A percentile compares a stretch with the other conserved stretches of the same genome.
These are phyloP conservation scores for Platypus cylindrus DNA, from an alignment of 2,888 invertebrate species.

Conservation along the genomic window DNA sequence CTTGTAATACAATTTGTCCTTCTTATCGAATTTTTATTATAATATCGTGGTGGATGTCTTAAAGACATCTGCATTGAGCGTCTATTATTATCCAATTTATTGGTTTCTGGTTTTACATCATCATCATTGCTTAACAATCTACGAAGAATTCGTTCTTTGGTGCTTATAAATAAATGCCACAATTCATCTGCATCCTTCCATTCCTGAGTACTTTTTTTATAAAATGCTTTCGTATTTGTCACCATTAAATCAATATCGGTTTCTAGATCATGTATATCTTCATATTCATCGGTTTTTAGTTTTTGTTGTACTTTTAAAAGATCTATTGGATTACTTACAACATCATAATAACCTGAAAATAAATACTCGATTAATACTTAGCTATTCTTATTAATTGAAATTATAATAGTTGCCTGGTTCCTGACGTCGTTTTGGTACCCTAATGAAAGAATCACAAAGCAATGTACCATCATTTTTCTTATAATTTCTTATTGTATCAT, in stretches of 20 bases:
- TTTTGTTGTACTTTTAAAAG: conserved; percentile 91
- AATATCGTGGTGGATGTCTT: no score
- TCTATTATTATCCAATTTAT: conserved; percentile 1
- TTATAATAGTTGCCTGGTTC: conserved; percentile 49
- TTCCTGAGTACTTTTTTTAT: conserved; percentile 74
- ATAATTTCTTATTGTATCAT: conserved; percentile 79
- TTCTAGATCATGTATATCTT: conserved; percentile 82
- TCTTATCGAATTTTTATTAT: conserved; percentile 3
- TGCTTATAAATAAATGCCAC: conserved; percentile 67
- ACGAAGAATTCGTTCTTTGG: conserved; percentile 36
- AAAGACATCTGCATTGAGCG: background rate
- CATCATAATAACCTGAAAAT: conserved; percentile 68
- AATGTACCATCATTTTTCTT: conserved; percentile 86
- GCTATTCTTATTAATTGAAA: background rate
- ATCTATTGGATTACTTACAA: conserved; percentile 91
- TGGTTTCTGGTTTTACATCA: conserved; percentile 16
- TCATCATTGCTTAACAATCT: conserved; percentile 31
- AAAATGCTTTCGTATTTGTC: conserved; percentile 90
- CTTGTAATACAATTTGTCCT: conserved; percentile 12
- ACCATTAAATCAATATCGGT: conserved; percentile 84
- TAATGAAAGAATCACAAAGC: conserved; percentile 86
- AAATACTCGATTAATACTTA: background rate
- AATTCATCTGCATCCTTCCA: conserved; percentile 82
- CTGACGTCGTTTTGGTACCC: conserved; percentile 87
- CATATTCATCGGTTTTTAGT: conserved; percentile 92